Conservation (phyloP, 2,888 invertebrate genomes). For the Cantharis lateralis region DNA sequence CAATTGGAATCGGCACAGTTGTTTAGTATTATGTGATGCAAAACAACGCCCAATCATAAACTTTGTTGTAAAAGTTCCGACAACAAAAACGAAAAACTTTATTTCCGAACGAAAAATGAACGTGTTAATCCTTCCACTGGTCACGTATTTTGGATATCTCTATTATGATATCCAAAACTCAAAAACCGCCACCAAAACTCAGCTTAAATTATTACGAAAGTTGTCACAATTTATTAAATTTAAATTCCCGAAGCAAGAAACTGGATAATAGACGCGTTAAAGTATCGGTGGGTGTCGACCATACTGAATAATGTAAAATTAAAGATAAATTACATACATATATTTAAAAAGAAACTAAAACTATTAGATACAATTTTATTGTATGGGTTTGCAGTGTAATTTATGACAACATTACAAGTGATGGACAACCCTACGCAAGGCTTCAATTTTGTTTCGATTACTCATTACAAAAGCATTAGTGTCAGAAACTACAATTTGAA, state of each 20-base stretch:
- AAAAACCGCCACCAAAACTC: not conserved
- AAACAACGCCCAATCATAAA: not conserved
- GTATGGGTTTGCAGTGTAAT: not conserved
- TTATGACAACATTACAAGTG: conserved; percentile 1
- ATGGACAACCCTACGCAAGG: not conserved
- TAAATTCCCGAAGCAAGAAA: not conserved
- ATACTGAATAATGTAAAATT: not conserved
- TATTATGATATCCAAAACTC: not conserved
- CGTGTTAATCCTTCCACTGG: not conserved
- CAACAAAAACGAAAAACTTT: not conserved
- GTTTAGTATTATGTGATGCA: not conserved
- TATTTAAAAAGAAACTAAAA: not conserved
- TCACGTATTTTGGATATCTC: not conserved
- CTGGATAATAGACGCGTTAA: not conserved
- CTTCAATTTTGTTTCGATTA: conserved; percentile 4
- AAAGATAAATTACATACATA: not conserved
- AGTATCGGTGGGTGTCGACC: not conserved
- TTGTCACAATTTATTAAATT: not conserved
- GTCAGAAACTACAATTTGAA: not conserved
- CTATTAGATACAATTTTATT: not conserved
- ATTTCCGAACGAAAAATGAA: not conserved
- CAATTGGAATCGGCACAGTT: not conserved
- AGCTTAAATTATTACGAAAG: not conserved
- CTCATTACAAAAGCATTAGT: conserved; percentile 3
- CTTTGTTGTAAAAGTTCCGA: not conserved